Evolutionary conservation across 2,113 vertebrate species (phyloP), one percentile per base, ranked within the genome.

Genomic region (Prinia subflava): DNA sequence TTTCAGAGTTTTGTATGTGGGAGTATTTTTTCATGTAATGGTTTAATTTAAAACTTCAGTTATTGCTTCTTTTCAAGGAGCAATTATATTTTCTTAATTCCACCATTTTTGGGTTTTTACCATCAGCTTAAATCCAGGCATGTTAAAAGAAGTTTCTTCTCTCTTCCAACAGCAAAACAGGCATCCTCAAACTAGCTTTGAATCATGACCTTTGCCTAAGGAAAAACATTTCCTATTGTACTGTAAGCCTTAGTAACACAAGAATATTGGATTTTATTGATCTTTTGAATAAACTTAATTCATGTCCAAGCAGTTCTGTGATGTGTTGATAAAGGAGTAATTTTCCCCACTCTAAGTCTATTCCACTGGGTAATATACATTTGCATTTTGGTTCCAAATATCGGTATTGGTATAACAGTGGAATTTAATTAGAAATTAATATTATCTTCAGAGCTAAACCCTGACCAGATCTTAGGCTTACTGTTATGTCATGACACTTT

Each of bases 41-140:
- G 2, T 65, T 78, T 83, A 3, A 53, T 65, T 52, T 89, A 42
- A 67, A 50, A 20, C 13, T 81, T 81, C 12, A 39, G 8, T 55
- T 65, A n/a, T 24, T 19, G 37, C 6, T 81, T 74, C 5, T 39
- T 44, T 50, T 87, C 89, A 25, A 41, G 71, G 6, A 41, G 39
- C 14, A 44, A 7, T 39, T 39, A 39, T 28, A 19, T 56, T 76
- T 75, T 75, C 33, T 67, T n/a, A 49, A 70, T 78, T 44, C 8
- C 37, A 9, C 1, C 14, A 46, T 46, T 65, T 12, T 7, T 3
- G 0, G 2, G 1, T 1, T 41, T 47, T 63, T 9, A 37, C 4
- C 10, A 79, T 73, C 41, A 70, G 5, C 13, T 27, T 83, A 79
- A 79, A 63, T 33, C 8, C 9, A 78, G n/a, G 3, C 35, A 53